phyloP scores from a whole-genome alignment of 2,113 vertebrate species.

The Prunella himalayana region DNA sequence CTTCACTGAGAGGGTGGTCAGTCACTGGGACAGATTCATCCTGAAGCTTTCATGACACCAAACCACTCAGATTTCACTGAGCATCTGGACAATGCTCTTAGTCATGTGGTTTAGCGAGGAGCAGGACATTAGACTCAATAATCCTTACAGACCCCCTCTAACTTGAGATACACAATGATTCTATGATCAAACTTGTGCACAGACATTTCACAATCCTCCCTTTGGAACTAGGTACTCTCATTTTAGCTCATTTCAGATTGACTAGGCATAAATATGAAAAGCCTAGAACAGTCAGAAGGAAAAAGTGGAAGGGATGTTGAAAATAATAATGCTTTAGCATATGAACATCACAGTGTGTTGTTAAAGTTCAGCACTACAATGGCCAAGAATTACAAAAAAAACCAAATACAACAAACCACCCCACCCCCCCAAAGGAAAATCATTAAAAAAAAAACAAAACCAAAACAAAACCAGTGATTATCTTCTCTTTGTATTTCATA shows the following conservation, averaged over 20 bases:
- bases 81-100: background rate
- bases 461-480: background rate
- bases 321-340: background rate
- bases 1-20: background rate
- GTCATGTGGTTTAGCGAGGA: background rate
- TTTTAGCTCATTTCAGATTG: background rate
- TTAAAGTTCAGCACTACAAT: background rate
- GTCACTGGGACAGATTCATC: background rate
- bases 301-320: background rate
- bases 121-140: background rate
- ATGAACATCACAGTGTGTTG: background rate
- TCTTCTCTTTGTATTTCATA: background rate
- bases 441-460: background rate
- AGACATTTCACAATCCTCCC: background rate
- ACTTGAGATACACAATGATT: background rate
- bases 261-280: background rate
- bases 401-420: background rate
- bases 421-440: accelerated
- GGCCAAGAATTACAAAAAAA: background rate
- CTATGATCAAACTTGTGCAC: background rate
- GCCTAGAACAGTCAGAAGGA: background rate
- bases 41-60: background rate
- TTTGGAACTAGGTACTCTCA: background rate
- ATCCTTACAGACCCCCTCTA: background rate
- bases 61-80: background rate